Evolutionary conservation across 2,113 vertebrate species (phyloP).

Genomic region (Pelusios castaneus): DNA sequence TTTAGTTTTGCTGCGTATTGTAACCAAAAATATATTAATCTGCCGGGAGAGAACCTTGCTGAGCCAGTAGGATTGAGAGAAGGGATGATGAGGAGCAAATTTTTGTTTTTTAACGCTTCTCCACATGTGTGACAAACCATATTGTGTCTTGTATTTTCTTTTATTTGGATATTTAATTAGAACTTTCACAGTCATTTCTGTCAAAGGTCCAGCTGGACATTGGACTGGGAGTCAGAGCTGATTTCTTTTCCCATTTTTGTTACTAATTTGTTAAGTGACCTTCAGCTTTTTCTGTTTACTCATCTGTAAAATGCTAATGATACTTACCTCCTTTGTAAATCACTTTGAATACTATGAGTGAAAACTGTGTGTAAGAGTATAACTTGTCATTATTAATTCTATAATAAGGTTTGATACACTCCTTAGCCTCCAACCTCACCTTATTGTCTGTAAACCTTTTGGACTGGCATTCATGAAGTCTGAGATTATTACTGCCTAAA

Average conservation of each 20-base stretch:
- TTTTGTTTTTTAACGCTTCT: neutral
- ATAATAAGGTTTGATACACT: neutral
- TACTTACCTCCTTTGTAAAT: neutral
- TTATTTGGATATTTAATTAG: neutral
- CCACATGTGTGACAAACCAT: neutral
- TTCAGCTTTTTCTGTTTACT: rapidly evolving
- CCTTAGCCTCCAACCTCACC: conserved; percentile 5
- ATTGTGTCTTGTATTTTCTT: neutral
- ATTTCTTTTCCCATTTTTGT: neutral
- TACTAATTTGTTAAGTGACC: neutral
- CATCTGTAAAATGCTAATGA: neutral
- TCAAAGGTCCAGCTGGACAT: neutral
- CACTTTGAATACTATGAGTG: neutral
- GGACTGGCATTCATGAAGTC: conserved; percentile 12
- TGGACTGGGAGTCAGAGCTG: neutral
- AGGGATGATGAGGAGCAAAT: rapidly evolving
- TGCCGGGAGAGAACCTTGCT: neutral
- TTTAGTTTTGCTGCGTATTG: neutral
- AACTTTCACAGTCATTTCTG: neutral
- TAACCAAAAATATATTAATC: neutral
- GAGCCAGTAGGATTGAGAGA: neutral
- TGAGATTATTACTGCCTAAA: conserved; percentile 15
- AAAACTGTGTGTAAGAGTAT: neutral
- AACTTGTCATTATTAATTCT: neutral
- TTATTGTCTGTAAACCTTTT: neutral